Conservation (phyloP, 2,113 vertebrate genomes). For the Caloenas nicobarica region DNA sequence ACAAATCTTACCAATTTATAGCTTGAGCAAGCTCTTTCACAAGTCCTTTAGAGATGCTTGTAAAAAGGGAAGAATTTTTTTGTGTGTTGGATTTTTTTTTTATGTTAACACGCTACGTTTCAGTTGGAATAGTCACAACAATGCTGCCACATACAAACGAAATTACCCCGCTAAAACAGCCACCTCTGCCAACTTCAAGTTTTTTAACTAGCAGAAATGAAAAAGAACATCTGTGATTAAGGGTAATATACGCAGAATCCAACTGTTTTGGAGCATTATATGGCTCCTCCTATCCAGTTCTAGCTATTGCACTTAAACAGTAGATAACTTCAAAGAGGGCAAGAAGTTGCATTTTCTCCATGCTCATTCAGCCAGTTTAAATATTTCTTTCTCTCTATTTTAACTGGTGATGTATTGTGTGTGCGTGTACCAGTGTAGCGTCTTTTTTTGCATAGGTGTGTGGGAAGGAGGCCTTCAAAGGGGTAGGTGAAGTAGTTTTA, state of each 20-base stretch:
- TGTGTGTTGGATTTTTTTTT: not conserved
- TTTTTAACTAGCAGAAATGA: not conserved
- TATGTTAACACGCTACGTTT: not conserved
- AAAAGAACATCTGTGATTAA: not conserved
- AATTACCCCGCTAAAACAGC: not conserved
- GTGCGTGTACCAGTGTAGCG: not conserved
- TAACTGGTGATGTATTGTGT: not conserved
- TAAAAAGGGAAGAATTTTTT: not conserved
- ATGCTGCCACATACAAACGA: not conserved
- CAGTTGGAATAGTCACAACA: not conserved
- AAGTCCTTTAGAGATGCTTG: not conserved
- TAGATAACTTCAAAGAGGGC: not conserved
- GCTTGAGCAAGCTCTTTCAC: not conserved
- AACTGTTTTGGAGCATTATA: not conserved
- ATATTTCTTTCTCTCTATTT: not conserved
- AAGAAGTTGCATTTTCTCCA: not conserved
- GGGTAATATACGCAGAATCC: not conserved
- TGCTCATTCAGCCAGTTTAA: not conserved
- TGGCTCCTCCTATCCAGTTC: not conserved
- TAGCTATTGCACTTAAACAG: not conserved
- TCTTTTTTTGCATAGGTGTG: not conserved
- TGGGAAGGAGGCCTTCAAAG: not conserved
- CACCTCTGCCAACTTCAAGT: not conserved
- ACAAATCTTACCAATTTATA: not conserved
- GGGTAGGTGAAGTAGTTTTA: not conserved